Percentiles rank a stretch among this genome's conserved stretches.
Conservation (phyloP, 2,888 invertebrate species). For the Clepsis dumicolana region DNA sequence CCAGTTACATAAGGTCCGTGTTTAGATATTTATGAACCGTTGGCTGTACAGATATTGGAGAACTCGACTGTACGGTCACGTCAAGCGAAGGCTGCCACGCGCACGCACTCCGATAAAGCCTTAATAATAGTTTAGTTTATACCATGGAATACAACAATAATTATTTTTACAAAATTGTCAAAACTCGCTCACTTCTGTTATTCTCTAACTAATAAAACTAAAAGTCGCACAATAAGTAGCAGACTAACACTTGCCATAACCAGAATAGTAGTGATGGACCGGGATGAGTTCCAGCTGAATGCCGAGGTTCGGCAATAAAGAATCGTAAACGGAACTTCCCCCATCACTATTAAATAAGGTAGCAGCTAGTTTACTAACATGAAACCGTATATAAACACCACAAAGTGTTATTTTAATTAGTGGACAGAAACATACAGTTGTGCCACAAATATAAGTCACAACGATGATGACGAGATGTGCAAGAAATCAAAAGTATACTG, state of each 20-base stretch:
- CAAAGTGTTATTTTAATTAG: no score
- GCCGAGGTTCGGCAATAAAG: neutral
- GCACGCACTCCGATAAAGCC: neutral
- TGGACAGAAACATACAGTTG: no score
- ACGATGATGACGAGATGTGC: no score
- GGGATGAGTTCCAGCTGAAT: neutral
- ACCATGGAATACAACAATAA: neutral
- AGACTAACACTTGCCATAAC: neutral
- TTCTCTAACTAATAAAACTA: neutral
- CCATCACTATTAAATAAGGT: neutral
- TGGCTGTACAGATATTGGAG: no score
- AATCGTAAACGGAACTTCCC: neutral
- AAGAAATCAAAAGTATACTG: no score
- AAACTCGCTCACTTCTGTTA: neutral
- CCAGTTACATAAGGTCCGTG: no score
- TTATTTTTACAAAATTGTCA: neutral
- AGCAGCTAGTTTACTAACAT: neutral
- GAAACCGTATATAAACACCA: no score
- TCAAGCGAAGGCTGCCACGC: neutral
- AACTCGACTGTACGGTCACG: no score
- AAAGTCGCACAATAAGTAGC: neutral
- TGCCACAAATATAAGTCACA: no score
- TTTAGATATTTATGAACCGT: no score
- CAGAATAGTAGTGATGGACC: neutral
- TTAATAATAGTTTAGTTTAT: neutral